phyloP scores from a whole-genome alignment of 92 coral and sea anemone species.

The Bergia puertoricense region DNA sequence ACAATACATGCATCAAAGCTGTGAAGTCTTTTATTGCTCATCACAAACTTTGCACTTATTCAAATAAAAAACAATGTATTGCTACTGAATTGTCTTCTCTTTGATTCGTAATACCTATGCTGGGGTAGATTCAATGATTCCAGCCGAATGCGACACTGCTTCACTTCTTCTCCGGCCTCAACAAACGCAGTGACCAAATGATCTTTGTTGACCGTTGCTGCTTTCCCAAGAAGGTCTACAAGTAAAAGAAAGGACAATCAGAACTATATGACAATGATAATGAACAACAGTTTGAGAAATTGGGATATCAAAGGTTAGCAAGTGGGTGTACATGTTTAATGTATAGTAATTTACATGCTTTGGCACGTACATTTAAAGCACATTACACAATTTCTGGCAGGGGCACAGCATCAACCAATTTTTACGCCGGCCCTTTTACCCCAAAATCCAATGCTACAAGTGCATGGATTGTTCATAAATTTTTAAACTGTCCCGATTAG shows the following conservation, averaged over 20 bases:
- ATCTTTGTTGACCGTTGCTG: constrained; percentile 7
- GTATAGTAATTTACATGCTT: constrained; percentile 10
- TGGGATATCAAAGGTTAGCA: constrained; percentile 25
- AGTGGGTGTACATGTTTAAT: constrained; percentile 27
- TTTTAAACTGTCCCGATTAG: constrained; percentile 10
- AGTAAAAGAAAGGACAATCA: constrained; percentile 21
- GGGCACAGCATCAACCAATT: constrained; percentile 26
- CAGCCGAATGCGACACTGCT: constrained; percentile 40
- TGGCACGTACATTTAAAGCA: constrained; percentile 24
- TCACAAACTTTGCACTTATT: constrained; percentile 12
- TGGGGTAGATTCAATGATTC: constrained; percentile 44
- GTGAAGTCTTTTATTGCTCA: constrained; percentile 29
- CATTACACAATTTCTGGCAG: constrained; percentile 31
- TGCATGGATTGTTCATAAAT: constrained; percentile 21
- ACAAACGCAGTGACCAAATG: constrained; percentile 28
- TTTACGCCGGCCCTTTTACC: constrained; percentile 26
- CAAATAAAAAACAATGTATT: constrained; percentile 5
- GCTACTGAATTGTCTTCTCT: constrained; percentile 14
- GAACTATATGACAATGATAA: constrained; percentile 21
- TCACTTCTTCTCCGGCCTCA: constrained; percentile 41
- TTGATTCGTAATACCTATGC: constrained; percentile 34
- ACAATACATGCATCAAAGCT: constrained; percentile 25
- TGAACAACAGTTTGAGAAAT: constrained; percentile 22
- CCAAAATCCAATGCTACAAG: constrained; percentile 23
- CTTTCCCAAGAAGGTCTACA: constrained; percentile 16